These are phyloP conservation scores for Mixornis gularis DNA, from an alignment of 2,113 vertebrate genomes.

Conservation along the genomic window DNA sequence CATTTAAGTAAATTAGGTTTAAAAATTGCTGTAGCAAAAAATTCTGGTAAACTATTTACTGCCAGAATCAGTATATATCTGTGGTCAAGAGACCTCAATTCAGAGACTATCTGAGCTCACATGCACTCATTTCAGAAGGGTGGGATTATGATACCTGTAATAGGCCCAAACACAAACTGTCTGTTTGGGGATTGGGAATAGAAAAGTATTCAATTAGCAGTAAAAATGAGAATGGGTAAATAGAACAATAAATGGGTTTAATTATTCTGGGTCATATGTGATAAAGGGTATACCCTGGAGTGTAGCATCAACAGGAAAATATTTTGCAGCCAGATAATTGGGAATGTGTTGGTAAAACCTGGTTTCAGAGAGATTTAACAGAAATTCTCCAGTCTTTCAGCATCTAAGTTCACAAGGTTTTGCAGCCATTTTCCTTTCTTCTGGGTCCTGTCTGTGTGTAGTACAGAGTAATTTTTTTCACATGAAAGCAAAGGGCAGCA, in stretches of 20 bases:
- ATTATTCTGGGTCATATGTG: not conserved
- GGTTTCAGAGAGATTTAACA: not conserved
- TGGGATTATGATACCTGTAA: not conserved
- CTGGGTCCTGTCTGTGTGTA: not conserved
- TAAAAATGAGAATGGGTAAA: not conserved
- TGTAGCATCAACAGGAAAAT: not conserved
- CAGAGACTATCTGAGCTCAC: not conserved
- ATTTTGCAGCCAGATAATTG: not conserved
- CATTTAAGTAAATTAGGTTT: not conserved
- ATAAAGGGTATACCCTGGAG: not conserved
- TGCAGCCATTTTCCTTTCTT: not conserved
- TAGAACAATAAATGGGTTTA: not conserved
- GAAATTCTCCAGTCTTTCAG: not conserved
- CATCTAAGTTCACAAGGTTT: not conserved
- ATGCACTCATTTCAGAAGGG: not conserved
- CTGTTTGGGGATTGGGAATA: not conserved
- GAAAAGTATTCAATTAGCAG: not conserved
- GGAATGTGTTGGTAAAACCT: not conserved
- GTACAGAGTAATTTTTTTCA: not conserved
- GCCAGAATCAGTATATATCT: not conserved
- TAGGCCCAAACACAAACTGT: not conserved
- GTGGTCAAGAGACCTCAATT: not conserved
- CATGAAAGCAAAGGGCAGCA: not conserved
- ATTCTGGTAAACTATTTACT: not conserved
- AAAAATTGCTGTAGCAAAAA: not conserved